Evolutionary conservation across 2,113 vertebrate species (phyloP).

Genomic region (Oreotrochilus melanogaster): DNA sequence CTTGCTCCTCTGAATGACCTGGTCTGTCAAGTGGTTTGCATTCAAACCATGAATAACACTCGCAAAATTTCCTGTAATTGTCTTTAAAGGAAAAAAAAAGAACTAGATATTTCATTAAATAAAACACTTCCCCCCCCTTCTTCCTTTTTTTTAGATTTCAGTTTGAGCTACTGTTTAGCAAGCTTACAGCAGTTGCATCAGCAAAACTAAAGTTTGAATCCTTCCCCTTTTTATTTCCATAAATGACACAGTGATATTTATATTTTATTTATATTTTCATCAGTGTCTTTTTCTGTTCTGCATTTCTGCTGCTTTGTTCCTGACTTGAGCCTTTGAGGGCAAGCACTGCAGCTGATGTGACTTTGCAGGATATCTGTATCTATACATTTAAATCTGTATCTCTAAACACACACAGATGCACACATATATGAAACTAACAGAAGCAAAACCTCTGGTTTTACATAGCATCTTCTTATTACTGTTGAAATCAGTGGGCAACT

Average conservation of each 20-base stretch:
- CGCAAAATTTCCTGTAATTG: slow-evolving; percentile 91
- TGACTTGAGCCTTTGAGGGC: background rate
- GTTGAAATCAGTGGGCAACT: background rate
- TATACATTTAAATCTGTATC: background rate
- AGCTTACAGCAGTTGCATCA: background rate
- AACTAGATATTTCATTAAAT: background rate
- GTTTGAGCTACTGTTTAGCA: background rate
- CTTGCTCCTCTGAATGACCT: slow-evolving; percentile 87
- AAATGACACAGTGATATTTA: background rate
- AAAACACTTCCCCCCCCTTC: background rate
- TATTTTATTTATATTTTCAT: background rate
- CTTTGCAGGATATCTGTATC: background rate
- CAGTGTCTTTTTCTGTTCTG: background rate
- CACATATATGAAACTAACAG: background rate
- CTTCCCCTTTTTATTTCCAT: slow-evolving; percentile 34
- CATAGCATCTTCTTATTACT: background rate
- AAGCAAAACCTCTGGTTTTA: background rate
- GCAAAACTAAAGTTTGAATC: background rate
- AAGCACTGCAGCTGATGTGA: background rate
- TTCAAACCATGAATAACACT: slow-evolving; percentile 82
- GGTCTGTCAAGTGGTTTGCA: slow-evolving; percentile 83
- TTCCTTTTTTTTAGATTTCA: background rate
- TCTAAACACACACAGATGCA: background rate
- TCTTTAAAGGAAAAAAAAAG: slow-evolving; percentile 63
- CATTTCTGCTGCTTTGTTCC: slow-evolving; percentile 1